phyloP scores from a whole-genome alignment of 2,888 invertebrate species.

The Atherix ibis region DNA sequence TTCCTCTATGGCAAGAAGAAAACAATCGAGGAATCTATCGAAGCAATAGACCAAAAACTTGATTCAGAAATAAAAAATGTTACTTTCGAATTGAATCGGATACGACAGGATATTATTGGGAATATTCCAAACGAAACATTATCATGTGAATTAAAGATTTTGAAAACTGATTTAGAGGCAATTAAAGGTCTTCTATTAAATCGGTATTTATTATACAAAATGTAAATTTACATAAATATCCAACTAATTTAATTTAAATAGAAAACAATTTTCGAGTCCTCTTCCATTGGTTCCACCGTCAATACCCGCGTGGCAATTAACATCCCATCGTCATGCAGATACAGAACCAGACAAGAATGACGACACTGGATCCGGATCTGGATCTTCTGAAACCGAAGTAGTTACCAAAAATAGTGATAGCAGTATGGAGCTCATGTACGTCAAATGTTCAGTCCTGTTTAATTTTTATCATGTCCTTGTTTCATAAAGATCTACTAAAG shows the following conservation, averaged over 20 bases:
- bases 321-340: constrained; percentile 21
- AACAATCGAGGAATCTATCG: constrained; percentile 47
- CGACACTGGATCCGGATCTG: constrained; percentile 47
- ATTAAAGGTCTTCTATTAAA: constrained; percentile 58
- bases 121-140: too few relatives aligned
- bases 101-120: constrained; percentile 49
- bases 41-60: constrained; percentile 50
- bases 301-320: constrained; percentile 69
- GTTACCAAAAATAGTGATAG: constrained; percentile 60
- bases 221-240: not conserved
- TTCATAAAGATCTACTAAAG: too few relatives aligned
- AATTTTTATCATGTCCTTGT: not conserved
- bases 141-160: too few relatives aligned
- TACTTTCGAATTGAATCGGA: constrained; percentile 45
- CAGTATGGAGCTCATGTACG: constrained; percentile 57
- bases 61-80: constrained; percentile 42
- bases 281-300: constrained; percentile 47
- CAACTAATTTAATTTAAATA: constrained; percentile 18
- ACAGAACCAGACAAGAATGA: constrained; percentile 35
- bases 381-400: constrained; percentile 55
- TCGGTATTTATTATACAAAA: constrained; percentile 38
- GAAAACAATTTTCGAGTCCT: constrained; percentile 66
- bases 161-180: constrained; percentile 53
- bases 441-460: not conserved
- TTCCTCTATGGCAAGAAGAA: constrained; percentile 53